Base-by-base conservation (phyloP, 2,888 invertebrate genomes). In the Diachrysia chrysitis region DNA sequence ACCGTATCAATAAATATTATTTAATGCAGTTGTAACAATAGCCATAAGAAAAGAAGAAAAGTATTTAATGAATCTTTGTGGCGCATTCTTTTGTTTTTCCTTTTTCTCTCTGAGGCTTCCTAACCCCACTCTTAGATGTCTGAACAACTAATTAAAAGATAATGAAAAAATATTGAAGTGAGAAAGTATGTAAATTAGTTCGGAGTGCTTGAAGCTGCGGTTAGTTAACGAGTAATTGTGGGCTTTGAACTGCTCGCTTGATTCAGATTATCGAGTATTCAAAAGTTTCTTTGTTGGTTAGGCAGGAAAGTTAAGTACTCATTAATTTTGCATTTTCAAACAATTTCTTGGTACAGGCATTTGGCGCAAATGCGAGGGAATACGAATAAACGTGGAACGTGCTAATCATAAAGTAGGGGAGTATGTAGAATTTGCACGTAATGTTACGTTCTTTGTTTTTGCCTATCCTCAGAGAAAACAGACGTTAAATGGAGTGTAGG, bases 151-250 rank as follows among this genome's bases (percentile, higher is more conserved):
- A 91, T 91, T 92, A 91, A 90, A 91, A 91, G 89, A 89, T 89
- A 91, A 92, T 91, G 90, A 90, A 89, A 82, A 87, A 89, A 88
- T 85, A 51, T 86, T 88, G 83, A 83, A 87, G 83, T 84, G 76
- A 68, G 78, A 88, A 90, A 88, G 85, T 88, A 92, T 92, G 92
- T 86, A 91, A 91, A 92, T 92, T 86, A 87, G 85, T 87, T 65
- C 69, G 68, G 80, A 87, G 78, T 68, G 74, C 72, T 67, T 63
- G 64, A 63, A 81, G 80, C 73, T 69, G 73, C 63, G 59, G 29
- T 64, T 62, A 82, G 79, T 78, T 81, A 78, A 63, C 57, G 71
- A 77, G 55, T 76, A 76, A 79, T 72, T 78, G 78, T 63, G 71
- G 65, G 72, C 76, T 79, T 70, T 69, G 61, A 76, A 68, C 66